These are phyloP conservation scores for Cynoglossus semilaevis DNA, from an alignment of 2,113 vertebrate species.

Conservation along the genomic window DNA sequence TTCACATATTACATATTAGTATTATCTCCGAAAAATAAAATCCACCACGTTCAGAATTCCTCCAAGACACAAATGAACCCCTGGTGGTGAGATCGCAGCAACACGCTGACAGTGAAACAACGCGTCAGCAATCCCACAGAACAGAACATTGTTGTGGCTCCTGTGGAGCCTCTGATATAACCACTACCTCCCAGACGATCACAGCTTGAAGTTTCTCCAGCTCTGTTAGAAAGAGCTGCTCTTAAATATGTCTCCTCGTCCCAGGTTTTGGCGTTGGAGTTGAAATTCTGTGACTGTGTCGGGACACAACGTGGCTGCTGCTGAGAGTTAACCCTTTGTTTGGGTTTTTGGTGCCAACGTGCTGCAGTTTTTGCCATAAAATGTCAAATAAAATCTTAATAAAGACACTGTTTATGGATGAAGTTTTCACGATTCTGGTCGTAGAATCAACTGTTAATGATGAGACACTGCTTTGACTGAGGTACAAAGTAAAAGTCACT, in stretches of 20 bases:
- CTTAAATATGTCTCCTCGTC: conserved; percentile 19
- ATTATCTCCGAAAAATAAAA: background rate
- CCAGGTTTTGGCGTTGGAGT: background rate
- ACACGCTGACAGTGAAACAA: background rate
- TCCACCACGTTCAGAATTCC: background rate
- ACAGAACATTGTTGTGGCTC: conserved; percentile 25
- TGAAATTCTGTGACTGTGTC: background rate
- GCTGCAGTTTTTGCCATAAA: background rate
- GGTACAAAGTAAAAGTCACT: background rate
- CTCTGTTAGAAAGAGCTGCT: conserved; percentile 9
- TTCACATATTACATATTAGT: background rate
- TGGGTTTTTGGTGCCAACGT: no score
- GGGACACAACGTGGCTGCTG: background rate
- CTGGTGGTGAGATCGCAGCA: conserved; percentile 7
- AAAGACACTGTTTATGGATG: no score
- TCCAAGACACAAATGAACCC: background rate
- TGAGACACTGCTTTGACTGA: background rate
- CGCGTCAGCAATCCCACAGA: background rate
- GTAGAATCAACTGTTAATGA: no score
- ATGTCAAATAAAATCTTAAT: background rate
- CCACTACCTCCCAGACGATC: conserved; percentile 34
- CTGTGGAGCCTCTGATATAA: conserved; percentile 40
- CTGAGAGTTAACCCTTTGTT: background rate
- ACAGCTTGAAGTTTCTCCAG: conserved; percentile 24
- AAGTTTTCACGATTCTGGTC: no score